Conservation (phyloP, 2,888 invertebrate species). For the Teleiodes luculella region DNA sequence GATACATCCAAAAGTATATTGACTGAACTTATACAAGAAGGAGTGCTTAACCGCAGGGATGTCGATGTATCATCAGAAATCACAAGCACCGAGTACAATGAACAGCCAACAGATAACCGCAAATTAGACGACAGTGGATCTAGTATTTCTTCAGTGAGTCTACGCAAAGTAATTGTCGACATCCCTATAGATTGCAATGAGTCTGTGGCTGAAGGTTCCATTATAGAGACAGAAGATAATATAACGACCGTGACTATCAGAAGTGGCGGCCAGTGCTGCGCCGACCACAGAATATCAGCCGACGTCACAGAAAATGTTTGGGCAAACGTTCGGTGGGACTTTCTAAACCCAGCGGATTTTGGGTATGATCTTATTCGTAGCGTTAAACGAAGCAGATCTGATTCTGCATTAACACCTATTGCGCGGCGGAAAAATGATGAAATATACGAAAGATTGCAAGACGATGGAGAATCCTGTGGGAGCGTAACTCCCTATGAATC, state of each 20-base stretch:
- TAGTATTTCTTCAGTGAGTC: constrained; percentile 51
- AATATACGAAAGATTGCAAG: constrained; percentile 62
- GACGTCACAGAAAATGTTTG: constrained; percentile 69
- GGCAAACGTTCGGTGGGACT: constrained; percentile 72
- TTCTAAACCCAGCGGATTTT: constrained; percentile 67
- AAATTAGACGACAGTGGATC: constrained; percentile 58
- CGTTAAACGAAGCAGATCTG: constrained; percentile 68
- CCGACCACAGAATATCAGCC: constrained; percentile 70
- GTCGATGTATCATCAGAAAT: constrained; percentile 64
- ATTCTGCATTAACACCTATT: constrained; percentile 67
- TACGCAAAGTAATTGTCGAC: constrained; percentile 64
- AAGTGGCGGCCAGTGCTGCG: constrained; percentile 64
- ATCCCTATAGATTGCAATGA: constrained; percentile 63
- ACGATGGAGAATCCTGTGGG: constrained; percentile 65
- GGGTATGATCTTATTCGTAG: constrained; percentile 68
- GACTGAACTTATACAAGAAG: constrained; percentile 68
- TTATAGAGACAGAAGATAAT: constrained; percentile 59
- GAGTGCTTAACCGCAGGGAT: constrained; percentile 65
- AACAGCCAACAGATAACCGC: constrained; percentile 42
- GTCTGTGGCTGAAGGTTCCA: constrained; percentile 53
- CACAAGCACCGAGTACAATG: constrained; percentile 55
- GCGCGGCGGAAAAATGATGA: constrained; percentile 60
- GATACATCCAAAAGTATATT: constrained; percentile 63
- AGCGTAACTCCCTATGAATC: constrained; percentile 74
- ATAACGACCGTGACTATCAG: constrained; percentile 63